Base-by-base conservation (phyloP, 2,888 invertebrate genomes). In the Teinopalpus imperialis region DNA sequence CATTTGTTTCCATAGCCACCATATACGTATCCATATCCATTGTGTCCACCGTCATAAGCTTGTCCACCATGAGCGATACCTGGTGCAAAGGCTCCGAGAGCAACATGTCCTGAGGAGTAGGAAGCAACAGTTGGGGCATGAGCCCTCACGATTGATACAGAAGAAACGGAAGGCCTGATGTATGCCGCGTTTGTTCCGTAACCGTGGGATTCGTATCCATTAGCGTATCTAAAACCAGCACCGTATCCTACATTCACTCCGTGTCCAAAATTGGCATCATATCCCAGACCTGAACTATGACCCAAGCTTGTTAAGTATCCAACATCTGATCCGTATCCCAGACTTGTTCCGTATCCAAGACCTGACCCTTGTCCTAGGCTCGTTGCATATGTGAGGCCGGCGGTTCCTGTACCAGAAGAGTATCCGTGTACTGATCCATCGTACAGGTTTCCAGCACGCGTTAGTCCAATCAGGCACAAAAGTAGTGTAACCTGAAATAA, bases 71-170 rank as follows among this genome's bases (percentile, higher is more conserved):
- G 63, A 12, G 59, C 48, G 0, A 56, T 23, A 24, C 66, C 59
- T 5, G 63, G 50, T 34, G 55, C 23, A 27, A 53, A 55, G 3
- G 48, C 50, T 27, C 48, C 37, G 30, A 54, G 47, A 48, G 51
- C 32, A 1, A 47, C 39, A 8, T 47, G 41, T 12, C 18, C 43
- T 1, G 53, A 48, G 0, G 61, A 59, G 36, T 69, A 66, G 1
- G 58, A 2, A 8, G 39, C 50, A 1, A 66, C 48, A 3, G 70
- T 65, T 0, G 69, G 54, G 1, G 68, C 55, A 32, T 69, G 70
- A 1, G 72, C 61, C 37, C 63, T 67, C 13, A 68, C 56, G 7
- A 68, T 16, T 1, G 76, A 76, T 1, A 76, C 70, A 6, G 65
- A 59, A 0, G 78, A 77, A 7, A 75, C 30, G 0, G 75, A 75